Percentiles rank a stretch among this genome's conserved stretches.
These are phyloP conservation scores for Rhizoglyphus robini DNA, from an alignment of 1,140 invertebrate species.

Conservation along the genomic window DNA sequence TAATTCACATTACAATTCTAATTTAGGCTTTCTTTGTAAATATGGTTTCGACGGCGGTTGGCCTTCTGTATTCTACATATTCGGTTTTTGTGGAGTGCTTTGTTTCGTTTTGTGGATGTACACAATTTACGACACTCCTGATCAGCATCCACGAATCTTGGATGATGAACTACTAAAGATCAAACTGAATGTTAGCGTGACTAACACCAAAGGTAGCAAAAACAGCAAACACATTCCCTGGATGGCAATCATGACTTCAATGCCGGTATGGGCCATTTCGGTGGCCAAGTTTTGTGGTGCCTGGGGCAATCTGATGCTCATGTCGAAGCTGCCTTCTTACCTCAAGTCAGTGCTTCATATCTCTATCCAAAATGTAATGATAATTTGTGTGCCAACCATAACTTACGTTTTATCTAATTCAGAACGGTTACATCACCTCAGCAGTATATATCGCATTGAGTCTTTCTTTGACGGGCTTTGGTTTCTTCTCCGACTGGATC, in stretches of 20 bases:
- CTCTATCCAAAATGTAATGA: slow-evolving; percentile 34
- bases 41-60: slow-evolving; percentile 33
- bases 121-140: slow-evolving; percentile 38
- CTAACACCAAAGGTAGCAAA: neutral
- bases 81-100: slow-evolving; percentile 28
- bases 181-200: slow-evolving; percentile 20
- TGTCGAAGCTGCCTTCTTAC: slow-evolving; percentile 60
- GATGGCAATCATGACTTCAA: slow-evolving; percentile 58
- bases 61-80: slow-evolving; percentile 40
- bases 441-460: slow-evolving; percentile 26
- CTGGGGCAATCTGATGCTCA: slow-evolving; percentile 85
- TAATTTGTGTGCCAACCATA: neutral
- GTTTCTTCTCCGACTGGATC: slow-evolving; percentile 25
- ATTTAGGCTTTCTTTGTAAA: slow-evolving; percentile 16
- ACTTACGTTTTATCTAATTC: neutral
- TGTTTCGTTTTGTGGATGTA: slow-evolving; percentile 36
- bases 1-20: neutral
- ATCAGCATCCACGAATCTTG: slow-evolving; percentile 36
- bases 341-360: slow-evolving; percentile 53
- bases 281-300: slow-evolving; percentile 76
- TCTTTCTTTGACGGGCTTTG: slow-evolving; percentile 22
- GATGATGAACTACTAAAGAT: slow-evolving; percentile 21
- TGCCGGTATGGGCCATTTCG: slow-evolving; percentile 81
- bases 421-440: slow-evolving; percentile 29
- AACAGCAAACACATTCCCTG: slow-evolving; percentile 46